These are phyloP conservation scores for Drepana arcuata DNA, from an alignment of 1,140 invertebrate genomes.

Conservation along the genomic window DNA sequence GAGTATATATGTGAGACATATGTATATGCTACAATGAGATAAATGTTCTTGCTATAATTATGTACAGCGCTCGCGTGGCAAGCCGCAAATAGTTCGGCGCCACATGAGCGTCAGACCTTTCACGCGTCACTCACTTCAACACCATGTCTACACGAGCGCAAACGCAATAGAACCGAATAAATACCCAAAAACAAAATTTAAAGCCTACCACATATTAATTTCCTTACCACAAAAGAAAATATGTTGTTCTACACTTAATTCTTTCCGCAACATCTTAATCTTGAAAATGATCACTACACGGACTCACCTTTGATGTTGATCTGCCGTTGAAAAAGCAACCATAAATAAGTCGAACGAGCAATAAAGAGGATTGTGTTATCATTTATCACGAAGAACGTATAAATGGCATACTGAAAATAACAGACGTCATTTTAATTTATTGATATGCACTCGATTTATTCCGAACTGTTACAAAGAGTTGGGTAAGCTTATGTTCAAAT, in stretches of 20 bases:
- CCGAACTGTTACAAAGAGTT: background rate
- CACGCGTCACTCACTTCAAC: background rate
- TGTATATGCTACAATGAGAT: too few species aligned
- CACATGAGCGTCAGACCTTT: slow-evolving; percentile 3
- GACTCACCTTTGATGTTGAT: slow-evolving; percentile 30
- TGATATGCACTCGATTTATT: slow-evolving; percentile 11
- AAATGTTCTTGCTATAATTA: too few species aligned
- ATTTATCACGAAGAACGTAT: slow-evolving; percentile 32
- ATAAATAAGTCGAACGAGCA: slow-evolving; percentile 27
- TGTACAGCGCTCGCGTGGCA: too few species aligned
- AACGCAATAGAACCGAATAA: background rate
- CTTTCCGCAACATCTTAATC: slow-evolving; percentile 9
- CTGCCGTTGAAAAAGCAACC: slow-evolving; percentile 24
- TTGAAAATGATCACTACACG: slow-evolving; percentile 9
- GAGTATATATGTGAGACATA: too few species aligned
- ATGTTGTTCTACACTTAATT: background rate
- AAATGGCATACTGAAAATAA: slow-evolving; percentile 29
- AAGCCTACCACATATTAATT: background rate
- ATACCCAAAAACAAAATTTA: too few species aligned
- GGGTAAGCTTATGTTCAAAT: background rate
- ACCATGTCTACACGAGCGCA: background rate
- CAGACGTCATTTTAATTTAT: slow-evolving; percentile 30
- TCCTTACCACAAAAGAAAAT: background rate
- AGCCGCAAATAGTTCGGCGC: slow-evolving; percentile 11
- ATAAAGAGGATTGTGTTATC: slow-evolving; percentile 34